Evolutionary conservation across 2,113 vertebrate genomes (phyloP).

Genomic region (Leptodactylus fuscus): DNA sequence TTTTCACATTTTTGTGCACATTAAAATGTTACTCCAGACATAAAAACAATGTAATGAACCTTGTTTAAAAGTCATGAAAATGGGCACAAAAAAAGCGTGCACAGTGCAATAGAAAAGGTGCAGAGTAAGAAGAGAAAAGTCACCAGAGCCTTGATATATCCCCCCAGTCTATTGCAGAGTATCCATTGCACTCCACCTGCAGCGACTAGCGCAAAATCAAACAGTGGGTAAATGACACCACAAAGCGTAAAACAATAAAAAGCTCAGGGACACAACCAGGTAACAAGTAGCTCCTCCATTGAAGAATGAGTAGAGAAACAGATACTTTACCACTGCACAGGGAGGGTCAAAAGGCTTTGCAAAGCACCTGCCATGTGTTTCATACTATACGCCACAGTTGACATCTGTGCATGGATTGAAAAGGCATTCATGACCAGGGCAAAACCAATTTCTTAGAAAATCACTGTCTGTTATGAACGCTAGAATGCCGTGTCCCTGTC

Average conservation of each 20-base stretch:
- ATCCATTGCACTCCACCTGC: conserved; percentile 17
- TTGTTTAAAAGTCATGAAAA: too few relatives aligned
- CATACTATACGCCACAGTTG: conserved; percentile 4
- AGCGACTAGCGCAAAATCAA: not conserved
- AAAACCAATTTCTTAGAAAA: conserved; percentile 45
- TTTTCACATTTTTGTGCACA: too few relatives aligned
- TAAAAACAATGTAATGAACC: too few relatives aligned
- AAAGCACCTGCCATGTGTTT: conserved; percentile 44
- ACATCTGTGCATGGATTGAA: conserved; percentile 49
- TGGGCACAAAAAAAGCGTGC: too few relatives aligned
- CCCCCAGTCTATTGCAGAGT: not conserved
- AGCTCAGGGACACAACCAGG: not conserved
- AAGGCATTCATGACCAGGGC: conserved; percentile 27
- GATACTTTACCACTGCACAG: conserved; percentile 40
- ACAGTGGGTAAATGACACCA: not conserved
- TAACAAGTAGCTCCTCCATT: conserved; percentile 26
- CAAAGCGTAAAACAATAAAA: not conserved
- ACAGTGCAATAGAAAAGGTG: too few relatives aligned
- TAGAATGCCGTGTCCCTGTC: not conserved
- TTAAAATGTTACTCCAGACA: too few relatives aligned
- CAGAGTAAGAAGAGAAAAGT: too few relatives aligned
- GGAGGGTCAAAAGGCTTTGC: conserved; percentile 40
- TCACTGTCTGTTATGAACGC: conserved; percentile 13
- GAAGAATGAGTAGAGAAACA: conserved; percentile 37
- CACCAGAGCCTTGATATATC: too few relatives aligned